These are phyloP conservation scores for Spermophilus dauricus DNA, from an alignment of 2,113 vertebrate genomes.

Conservation along the genomic window DNA sequence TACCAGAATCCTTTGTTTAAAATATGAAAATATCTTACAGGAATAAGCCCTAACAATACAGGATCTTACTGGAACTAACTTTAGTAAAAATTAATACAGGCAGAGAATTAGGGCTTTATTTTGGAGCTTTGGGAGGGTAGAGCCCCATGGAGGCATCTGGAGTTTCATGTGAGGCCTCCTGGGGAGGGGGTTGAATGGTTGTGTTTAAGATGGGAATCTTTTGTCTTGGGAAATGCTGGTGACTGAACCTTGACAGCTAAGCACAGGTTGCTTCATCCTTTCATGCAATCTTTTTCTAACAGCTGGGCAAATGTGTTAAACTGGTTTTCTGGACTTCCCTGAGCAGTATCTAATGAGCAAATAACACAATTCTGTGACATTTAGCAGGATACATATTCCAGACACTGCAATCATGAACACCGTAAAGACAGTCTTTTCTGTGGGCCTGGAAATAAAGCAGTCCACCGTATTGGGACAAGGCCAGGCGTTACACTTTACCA, in stretches of 20 bases:
- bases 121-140: conserved; percentile 36
- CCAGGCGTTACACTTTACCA: conserved; percentile 95
- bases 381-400: conserved; percentile 95
- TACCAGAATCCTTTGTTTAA: conserved; percentile 41
- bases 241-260: conserved; percentile 69
- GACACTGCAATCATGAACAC: conserved; percentile 98
- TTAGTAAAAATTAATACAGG: conserved; percentile 37
- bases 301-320: conserved; percentile 68
- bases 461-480: conserved; percentile 98
- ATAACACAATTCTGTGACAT: conserved; percentile 95
- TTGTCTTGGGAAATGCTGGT: conserved; percentile 61
- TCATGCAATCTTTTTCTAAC: conserved; percentile 84
- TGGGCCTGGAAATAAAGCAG: conserved; percentile 98
- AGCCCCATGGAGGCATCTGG: conserved; percentile 4
- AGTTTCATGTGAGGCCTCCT: conserved; percentile 7
- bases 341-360: conserved; percentile 91
- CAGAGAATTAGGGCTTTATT: conserved; percentile 55
- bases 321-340: conserved; percentile 83
- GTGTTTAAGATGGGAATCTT: background rate
- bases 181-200: background rate
- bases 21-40: background rate
- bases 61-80: conserved; percentile 25
- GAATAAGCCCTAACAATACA: background rate
- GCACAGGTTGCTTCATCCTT: conserved; percentile 84
- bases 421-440: conserved; percentile 98